A percentile compares a stretch with the other conserved stretches of the same genome.
phyloP scores from a whole-genome alignment of 2,113 vertebrate species.

The Telmatochromis brichardi region DNA sequence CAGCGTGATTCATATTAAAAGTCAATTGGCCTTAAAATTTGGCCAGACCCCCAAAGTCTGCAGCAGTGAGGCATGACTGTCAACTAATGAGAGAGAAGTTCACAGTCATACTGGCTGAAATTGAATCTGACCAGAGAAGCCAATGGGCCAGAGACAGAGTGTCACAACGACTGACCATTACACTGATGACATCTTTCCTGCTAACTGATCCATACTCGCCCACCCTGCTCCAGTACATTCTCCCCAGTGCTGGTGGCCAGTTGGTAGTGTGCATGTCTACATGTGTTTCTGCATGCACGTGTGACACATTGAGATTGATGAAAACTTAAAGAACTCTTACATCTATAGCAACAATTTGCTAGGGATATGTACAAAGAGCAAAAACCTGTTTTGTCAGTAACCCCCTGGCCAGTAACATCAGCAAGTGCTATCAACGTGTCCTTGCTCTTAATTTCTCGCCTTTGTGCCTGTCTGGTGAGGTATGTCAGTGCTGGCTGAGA shows the following conservation, averaged over 20 bases:
- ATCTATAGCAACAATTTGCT: not conserved
- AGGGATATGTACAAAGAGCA: not conserved
- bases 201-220: not conserved
- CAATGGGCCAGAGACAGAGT: constrained; percentile 63
- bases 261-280: not conserved
- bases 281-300: not conserved
- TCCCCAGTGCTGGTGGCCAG: not conserved
- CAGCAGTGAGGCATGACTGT: constrained; percentile 46
- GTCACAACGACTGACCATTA: constrained; percentile 65
- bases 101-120: constrained; percentile 62
- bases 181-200: constrained; percentile 33
- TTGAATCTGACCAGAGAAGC: constrained; percentile 71
- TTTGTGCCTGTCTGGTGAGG: constrained; percentile 66
- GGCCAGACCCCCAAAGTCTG: constrained; percentile 66
- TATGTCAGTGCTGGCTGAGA: constrained; percentile 62
- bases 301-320: not conserved
- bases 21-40: constrained; percentile 77
- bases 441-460: constrained; percentile 69
- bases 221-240: not conserved
- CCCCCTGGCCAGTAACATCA: constrained; percentile 32
- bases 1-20: constrained; percentile 76
- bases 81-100: constrained; percentile 55
- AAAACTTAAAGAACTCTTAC: not conserved
- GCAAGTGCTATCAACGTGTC: constrained; percentile 37
- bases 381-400: not conserved